Evolutionary conservation across 2,888 invertebrate species (phyloP).

Genomic region (Mythimna albipuncta): DNA sequence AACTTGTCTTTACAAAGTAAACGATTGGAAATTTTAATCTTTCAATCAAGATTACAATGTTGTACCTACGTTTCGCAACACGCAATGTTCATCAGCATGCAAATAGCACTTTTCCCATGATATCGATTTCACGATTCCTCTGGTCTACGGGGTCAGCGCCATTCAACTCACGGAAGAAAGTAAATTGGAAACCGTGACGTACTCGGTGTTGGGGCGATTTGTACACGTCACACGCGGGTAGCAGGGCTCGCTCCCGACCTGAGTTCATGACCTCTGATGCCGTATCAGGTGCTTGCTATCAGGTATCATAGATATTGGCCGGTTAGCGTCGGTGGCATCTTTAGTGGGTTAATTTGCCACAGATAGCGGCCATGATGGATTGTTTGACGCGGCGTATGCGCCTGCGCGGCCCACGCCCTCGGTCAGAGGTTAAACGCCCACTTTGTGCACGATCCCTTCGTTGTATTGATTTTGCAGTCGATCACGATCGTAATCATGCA

Average conservation of each 20-base stretch:
- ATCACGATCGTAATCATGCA: slow-evolving; percentile 81
- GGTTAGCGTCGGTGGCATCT: slow-evolving; percentile 78
- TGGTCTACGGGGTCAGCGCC: slow-evolving; percentile 78
- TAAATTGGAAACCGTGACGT: slow-evolving; percentile 86
- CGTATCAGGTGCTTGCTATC: slow-evolving; percentile 48
- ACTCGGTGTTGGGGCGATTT: slow-evolving; percentile 80
- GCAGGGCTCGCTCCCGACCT: slow-evolving; percentile 66
- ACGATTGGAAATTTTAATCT: slow-evolving; percentile 18
- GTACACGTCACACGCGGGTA: slow-evolving; percentile 83
- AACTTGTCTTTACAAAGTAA: not conserved
- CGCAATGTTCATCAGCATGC: slow-evolving; percentile 69
- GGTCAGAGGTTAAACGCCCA: slow-evolving; percentile 88
- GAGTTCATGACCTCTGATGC: slow-evolving; percentile 57
- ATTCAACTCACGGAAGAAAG: slow-evolving; percentile 80
- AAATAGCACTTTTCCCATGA: slow-evolving; percentile 77
- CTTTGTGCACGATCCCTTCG: slow-evolving; percentile 86
- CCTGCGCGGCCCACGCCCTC: slow-evolving; percentile 79
- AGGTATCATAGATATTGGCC: slow-evolving; percentile 70
- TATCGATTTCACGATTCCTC: slow-evolving; percentile 78
- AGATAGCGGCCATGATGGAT: slow-evolving; percentile 87
- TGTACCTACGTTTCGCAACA: slow-evolving; percentile 35
- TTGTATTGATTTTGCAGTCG: slow-evolving; percentile 87
- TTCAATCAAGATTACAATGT: slow-evolving; percentile 40
- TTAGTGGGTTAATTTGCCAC: slow-evolving; percentile 85
- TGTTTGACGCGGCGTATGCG: slow-evolving; percentile 83